Conservation (phyloP, 2,888 invertebrate genomes). For the Cataglyphis altisquamis region DNA sequence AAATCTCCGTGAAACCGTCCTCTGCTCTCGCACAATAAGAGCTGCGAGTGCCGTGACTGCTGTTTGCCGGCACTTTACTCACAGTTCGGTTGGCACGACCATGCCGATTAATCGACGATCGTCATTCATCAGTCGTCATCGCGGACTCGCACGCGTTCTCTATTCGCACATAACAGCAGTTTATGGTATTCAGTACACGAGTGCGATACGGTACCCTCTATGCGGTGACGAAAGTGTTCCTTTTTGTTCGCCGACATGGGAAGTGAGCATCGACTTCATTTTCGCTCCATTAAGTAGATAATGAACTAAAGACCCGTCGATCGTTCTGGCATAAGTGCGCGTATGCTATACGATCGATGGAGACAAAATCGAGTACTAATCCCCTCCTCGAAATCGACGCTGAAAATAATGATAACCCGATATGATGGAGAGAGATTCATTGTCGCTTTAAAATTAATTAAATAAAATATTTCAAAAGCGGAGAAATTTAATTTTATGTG, state of each 20-base stretch:
- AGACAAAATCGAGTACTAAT: slow-evolving; percentile 5
- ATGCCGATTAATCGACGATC: slow-evolving; percentile 76
- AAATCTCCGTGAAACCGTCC: slow-evolving; percentile 10
- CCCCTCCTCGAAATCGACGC: neutral
- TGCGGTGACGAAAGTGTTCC: slow-evolving; percentile 41
- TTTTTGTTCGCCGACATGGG: slow-evolving; percentile 82
- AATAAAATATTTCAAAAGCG: no score
- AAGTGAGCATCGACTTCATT: slow-evolving; percentile 82
- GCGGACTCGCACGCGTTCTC: slow-evolving; percentile 27
- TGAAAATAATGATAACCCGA: neutral
- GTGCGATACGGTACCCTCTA: slow-evolving; percentile 51
- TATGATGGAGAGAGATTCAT: neutral
- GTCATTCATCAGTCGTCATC: slow-evolving; percentile 56
- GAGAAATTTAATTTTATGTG: neutral
- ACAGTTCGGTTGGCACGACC: slow-evolving; percentile 77
- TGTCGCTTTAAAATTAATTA: neutral
- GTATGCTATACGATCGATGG: slow-evolving; percentile 13
- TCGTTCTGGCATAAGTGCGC: slow-evolving; percentile 44
- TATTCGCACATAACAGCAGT: slow-evolving; percentile 44
- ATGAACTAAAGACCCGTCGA: slow-evolving; percentile 63
- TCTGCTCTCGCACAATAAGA: slow-evolving; percentile 13
- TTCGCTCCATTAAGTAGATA: slow-evolving; percentile 81
- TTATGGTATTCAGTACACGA: slow-evolving; percentile 41
- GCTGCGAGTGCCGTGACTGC: slow-evolving; percentile 21
- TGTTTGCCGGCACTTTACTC: slow-evolving; percentile 76